These are phyloP conservation scores for Xiphorhynchus elegans DNA, from an alignment of 2,113 vertebrate species.

Conservation along the genomic window DNA sequence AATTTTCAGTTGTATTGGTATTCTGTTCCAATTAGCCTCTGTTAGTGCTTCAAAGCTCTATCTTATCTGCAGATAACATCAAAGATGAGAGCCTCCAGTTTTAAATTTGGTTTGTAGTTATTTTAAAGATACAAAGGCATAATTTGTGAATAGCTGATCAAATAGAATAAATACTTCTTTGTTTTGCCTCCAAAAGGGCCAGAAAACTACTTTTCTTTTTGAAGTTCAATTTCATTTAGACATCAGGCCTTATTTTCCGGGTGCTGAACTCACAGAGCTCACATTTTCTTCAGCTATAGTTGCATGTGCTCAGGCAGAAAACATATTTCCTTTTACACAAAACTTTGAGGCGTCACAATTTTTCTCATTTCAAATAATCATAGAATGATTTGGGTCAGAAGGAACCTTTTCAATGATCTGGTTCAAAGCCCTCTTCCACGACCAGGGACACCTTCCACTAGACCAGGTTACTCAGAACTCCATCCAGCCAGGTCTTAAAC, in stretches of 20 bases:
- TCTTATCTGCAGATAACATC: conserved; percentile 76
- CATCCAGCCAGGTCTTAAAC: background rate
- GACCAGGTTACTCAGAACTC: background rate
- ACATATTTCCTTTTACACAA: background rate
- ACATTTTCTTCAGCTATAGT: background rate
- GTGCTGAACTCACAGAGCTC: conserved; percentile 3
- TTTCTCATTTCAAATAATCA: background rate
- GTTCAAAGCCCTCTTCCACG: background rate
- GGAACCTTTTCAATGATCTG: background rate
- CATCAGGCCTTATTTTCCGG: conserved; percentile 11
- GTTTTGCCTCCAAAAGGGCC: conserved; percentile 59
- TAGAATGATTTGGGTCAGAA: background rate
- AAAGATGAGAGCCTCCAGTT: conserved; percentile 73
- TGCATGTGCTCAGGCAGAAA: background rate
- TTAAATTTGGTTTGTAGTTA: conserved; percentile 73
- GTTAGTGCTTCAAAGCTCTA: conserved; percentile 70
- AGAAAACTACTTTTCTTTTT: conserved; percentile 69
- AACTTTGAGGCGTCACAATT: background rate
- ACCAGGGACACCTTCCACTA: background rate
- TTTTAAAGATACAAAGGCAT: conserved; percentile 75
- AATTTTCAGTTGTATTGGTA: conserved; percentile 64
- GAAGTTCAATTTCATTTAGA: conserved; percentile 70
- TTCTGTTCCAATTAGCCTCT: conserved; percentile 76
- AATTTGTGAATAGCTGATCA: conserved; percentile 78
- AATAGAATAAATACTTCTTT: conserved; percentile 74